These are phyloP conservation scores for Euplexia lucipara DNA, from an alignment of 2,888 invertebrate species.

Conservation along the genomic window DNA sequence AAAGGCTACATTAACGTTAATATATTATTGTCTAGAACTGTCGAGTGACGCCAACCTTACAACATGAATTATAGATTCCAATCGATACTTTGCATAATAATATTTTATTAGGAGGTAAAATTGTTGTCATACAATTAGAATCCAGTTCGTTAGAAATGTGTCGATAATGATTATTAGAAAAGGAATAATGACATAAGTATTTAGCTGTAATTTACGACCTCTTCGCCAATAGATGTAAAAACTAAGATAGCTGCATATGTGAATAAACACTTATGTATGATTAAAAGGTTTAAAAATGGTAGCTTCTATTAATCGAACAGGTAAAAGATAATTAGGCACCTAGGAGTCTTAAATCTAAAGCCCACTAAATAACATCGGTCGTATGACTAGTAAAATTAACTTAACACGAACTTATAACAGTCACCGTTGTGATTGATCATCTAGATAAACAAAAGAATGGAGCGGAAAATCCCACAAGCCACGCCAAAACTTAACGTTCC, in stretches of 20 bases:
- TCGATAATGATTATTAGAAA: conserved; percentile 1
- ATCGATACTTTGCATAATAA: conserved; percentile 50
- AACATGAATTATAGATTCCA: conserved; percentile 46
- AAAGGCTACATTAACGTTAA: conserved; percentile 54
- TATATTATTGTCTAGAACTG: conserved; percentile 68
- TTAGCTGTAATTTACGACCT: background rate
- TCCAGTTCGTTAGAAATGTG: conserved; percentile 16
- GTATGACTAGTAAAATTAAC: conserved; percentile 1
- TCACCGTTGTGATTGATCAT: conserved; percentile 30
- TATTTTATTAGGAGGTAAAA: conserved; percentile 33
- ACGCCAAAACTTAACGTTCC: conserved; percentile 54
- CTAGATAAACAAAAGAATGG: conserved; percentile 17
- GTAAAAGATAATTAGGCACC: no score
- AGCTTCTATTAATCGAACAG: background rate
- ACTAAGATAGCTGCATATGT: background rate
- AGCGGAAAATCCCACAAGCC: conserved; percentile 19
- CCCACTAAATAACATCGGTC: background rate
- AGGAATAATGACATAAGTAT: background rate
- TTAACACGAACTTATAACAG: conserved; percentile 21
- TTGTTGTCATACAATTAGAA: conserved; percentile 4
- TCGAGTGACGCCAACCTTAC: conserved; percentile 61
- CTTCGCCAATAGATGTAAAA: conserved; percentile 1
- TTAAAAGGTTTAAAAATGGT: background rate
- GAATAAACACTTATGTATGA: no score
- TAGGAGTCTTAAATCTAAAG: background rate